Base-by-base conservation (phyloP, 2,113 vertebrate species). In the Orientallactaga bullata region DNA sequence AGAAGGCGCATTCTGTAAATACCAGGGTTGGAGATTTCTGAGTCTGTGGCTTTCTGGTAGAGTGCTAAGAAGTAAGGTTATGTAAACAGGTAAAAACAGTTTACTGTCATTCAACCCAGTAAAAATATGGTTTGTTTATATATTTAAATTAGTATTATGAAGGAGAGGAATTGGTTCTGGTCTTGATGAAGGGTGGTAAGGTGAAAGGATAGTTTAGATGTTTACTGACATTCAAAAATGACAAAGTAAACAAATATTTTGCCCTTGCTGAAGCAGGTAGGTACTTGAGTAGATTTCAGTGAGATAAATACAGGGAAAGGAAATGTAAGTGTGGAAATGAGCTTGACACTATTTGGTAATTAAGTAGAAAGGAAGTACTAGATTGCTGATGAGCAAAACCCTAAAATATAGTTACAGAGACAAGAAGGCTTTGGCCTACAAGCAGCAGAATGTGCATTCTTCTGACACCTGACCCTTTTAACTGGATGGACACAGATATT, bases 71-170 rank as follows among this genome's bases (percentile, higher is more conserved):
- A 85, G 4, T 92, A 7, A 71, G 61, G 30, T 13, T 37, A 55
- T 73, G 15, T 39, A 61, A 61, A 18, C 39, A 26, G 5, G 23
- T 65, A 30, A 74, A 83, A 79, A 83, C 26, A 5, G 8, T 47
- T 47, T 47, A 47, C 66, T 89, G 72, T 73, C 32, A 3, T 16
- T 89, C 21, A 76, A 7, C 63, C 71, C 90, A 79, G 35, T 88
- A 23, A 26, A 55, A 73, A 28, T 3, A 66, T 60, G 60, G 42
- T 47, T 47, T 37, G 39, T 65, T 89, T 77, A 60, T 35, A 35
- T 76, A 37, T 76, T 76, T 92, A 88, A 95, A 88, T 65, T n/a
- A 37, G 4, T 60, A 66, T 37, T 88, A 32, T 28, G 35, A 20
- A 74, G 68, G 60, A 84, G 37, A 82, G 42, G 26, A 37, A 65